Evolutionary conservation across 2,797 vertebrate species (phyloP).

Genomic region (Muscicapa striata): DNA sequence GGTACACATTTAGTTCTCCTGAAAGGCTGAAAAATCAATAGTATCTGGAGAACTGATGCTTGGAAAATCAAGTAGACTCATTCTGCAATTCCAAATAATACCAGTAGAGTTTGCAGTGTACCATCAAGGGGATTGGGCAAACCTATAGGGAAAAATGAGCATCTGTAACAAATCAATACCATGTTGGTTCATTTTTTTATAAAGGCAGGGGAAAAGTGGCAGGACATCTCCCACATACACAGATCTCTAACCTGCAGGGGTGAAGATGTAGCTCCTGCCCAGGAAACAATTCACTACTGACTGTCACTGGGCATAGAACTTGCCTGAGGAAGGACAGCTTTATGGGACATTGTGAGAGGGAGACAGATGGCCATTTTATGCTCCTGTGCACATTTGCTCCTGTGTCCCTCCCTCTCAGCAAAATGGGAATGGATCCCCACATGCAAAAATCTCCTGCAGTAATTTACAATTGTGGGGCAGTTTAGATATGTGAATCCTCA

Average conservation of each 20-base stretch:
- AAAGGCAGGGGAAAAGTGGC: not conserved
- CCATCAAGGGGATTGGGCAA: not conserved
- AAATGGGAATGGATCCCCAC: not conserved
- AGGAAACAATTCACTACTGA: not conserved
- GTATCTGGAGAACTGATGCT: not conserved
- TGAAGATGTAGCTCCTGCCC: not conserved
- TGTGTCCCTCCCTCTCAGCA: not conserved
- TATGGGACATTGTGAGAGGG: not conserved
- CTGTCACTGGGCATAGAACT: not conserved
- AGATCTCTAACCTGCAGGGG: not conserved
- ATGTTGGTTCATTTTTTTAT: not conserved
- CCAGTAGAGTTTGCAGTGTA: not conserved
- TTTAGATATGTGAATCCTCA: not conserved
- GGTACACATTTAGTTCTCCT: not conserved
- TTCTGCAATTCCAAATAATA: not conserved
- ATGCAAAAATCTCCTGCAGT: not conserved
- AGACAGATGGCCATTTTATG: not conserved
- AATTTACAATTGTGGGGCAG: not conserved
- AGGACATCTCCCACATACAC: not conserved
- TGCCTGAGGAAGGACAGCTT: not conserved
- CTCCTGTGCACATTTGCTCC: not conserved
- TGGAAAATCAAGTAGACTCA: not conserved
- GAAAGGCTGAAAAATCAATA: not conserved
- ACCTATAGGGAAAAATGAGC: not conserved
- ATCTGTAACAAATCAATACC: not conserved